Evolutionary conservation across 2,797 vertebrate species (phyloP), one percentile per base, ranked within the genome.

Genomic region (Anniella stebbinsi): DNA sequence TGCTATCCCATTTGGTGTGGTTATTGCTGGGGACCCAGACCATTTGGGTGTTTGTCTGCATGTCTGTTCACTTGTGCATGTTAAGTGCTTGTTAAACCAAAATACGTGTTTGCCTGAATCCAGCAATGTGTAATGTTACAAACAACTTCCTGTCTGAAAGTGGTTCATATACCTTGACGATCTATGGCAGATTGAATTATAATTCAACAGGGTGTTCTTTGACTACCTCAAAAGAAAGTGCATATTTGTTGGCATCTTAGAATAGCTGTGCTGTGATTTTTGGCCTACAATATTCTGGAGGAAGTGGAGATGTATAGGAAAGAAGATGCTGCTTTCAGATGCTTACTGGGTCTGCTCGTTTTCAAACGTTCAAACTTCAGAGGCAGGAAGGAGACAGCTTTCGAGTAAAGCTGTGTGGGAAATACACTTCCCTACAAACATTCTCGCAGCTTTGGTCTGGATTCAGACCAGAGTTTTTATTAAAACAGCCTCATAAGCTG

Each of bases 401-500:
- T 77, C 23, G 38, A 84, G 80, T 48, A 90, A 94, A 96, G 93
- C 95, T 96, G 95, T 97, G 96, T 97, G 97, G 96, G 97, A 97
- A 97, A 97, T 94, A 96, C 93, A 92, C 93, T 95, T 94, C 92
- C 95, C 88, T 57, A 96, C 95, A 94, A 95, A 95, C 96, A 96
- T 94, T 97, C 93, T 98, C 97, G 97, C 97, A 96, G 96, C 94
- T 96, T 95, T 93, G 95, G 94, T 95, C 96, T 97, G 97, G 97
- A 96, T 88, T 84, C 81, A 28, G 70, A 97, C 97, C 97, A 97
- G 97, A 94, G 96, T 92, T 87, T 97, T 97, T 98, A 97, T 97
- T 97, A 96, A 96, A 98, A 97, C 97, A 96, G 96, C 92, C 94
- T 97, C 95, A 92, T 96, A 97, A 97, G 96, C 95, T 97, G 97